phyloP scores from a whole-genome alignment of 2,797 vertebrate species.

The Mormyrus hasselquistii region DNA sequence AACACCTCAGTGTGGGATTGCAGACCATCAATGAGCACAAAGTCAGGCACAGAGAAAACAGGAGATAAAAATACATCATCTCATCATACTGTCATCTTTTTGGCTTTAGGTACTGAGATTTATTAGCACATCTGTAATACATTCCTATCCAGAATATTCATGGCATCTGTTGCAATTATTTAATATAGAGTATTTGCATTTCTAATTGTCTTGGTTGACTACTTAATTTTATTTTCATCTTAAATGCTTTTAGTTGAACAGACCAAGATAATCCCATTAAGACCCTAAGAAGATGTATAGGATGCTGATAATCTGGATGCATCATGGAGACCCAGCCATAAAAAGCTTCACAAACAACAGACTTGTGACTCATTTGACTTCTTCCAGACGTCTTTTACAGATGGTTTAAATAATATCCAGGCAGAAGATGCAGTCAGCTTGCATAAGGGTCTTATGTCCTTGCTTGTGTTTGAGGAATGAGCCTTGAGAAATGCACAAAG shows the following conservation, averaged over 20 bases:
- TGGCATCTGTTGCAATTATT: neutral
- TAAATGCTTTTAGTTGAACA: neutral
- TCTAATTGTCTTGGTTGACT: neutral
- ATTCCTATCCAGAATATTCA: neutral
- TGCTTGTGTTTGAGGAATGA: neutral
- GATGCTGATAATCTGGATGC: neutral
- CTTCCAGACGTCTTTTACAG: constrained; percentile 10
- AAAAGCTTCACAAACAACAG: constrained; percentile 19
- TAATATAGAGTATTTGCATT: neutral
- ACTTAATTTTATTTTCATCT: neutral
- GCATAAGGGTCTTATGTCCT: neutral
- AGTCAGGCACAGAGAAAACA: neutral
- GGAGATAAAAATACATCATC: neutral
- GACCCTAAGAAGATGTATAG: neutral
- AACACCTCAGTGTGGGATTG: neutral
- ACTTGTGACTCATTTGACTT: constrained; percentile 8
- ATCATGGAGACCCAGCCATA: neutral
- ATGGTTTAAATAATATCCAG: constrained; percentile 2
- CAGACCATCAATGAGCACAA: neutral
- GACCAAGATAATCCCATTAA: neutral
- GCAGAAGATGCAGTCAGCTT: neutral
- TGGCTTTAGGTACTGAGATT: neutral
- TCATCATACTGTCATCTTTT: neutral
- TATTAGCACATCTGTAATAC: neutral
- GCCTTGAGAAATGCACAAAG: neutral